These are phyloP conservation scores for Neotoma lepida DNA, from an alignment of 2,113 vertebrate genomes.

Conservation along the genomic window DNA sequence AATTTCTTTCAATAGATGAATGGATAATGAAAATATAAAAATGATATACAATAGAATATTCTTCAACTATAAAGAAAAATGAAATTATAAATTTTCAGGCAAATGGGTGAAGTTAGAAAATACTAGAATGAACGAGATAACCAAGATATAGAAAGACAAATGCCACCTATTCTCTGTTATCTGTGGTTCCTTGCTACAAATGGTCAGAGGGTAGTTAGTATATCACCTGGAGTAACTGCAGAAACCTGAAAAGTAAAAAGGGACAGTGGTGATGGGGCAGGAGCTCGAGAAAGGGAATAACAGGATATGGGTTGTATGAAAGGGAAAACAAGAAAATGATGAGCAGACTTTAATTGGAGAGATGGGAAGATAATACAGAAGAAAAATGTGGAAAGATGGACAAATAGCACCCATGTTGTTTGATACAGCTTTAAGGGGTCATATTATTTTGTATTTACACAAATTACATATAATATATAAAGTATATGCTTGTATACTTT, in stretches of 20 bases:
- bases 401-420: background rate
- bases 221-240: background rate
- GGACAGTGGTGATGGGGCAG: fast-evolving
- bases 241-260: background rate
- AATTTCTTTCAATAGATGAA: background rate
- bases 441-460: background rate
- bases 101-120: background rate
- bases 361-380: background rate
- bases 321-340: background rate
- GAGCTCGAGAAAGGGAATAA: background rate
- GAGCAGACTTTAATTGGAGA: background rate
- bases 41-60: background rate
- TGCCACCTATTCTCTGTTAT: background rate
- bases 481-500: background rate
- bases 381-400: background rate
- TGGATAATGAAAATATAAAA: background rate
- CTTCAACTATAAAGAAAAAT: background rate
- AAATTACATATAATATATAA: background rate
- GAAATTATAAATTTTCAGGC: background rate
- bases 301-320: background rate
- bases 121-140: background rate
- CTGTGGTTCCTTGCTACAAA: background rate
- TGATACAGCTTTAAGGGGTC: background rate
- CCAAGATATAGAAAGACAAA: background rate
- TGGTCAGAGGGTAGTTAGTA: background rate